Evolutionary conservation across 2,888 invertebrate genomes (phyloP).

Genomic region (Cabera pusaria): DNA sequence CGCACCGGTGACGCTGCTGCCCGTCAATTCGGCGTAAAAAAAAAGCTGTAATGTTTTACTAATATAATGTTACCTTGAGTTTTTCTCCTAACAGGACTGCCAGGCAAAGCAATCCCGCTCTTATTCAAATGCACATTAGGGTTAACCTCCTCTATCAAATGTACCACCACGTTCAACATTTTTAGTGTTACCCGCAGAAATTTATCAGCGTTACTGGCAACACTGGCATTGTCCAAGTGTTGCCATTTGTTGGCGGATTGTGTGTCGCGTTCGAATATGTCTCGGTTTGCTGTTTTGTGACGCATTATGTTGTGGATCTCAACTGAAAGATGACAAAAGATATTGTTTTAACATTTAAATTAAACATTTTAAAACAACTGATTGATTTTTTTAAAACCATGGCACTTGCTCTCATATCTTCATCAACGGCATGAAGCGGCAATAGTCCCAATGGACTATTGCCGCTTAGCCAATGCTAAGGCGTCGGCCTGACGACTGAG

Average conservation of each 20-base stretch:
- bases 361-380: too few relatives aligned
- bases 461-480: too few relatives aligned
- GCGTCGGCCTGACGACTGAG: too few relatives aligned
- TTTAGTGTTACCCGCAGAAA: constrained; percentile 87
- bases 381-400: too few relatives aligned
- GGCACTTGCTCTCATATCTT: too few relatives aligned
- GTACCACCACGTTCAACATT: constrained; percentile 88
- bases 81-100: constrained; percentile 80
- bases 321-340: constrained; percentile 53
- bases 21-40: too few relatives aligned
- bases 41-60: too few relatives aligned
- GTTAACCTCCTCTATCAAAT: constrained; percentile 88
- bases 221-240: constrained; percentile 58
- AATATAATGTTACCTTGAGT: constrained; percentile 55
- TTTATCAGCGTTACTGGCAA: constrained; percentile 84
- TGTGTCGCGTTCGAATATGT: constrained; percentile 70
- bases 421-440: too few relatives aligned
- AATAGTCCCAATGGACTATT: too few relatives aligned
- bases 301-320: constrained; percentile 74
- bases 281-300: constrained; percentile 57
- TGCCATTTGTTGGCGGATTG: constrained; percentile 66
- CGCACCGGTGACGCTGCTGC: too few relatives aligned
- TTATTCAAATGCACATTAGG: constrained; percentile 78
- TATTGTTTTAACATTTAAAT: too few relatives aligned
- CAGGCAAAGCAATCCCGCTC: constrained; percentile 77